These are phyloP conservation scores for Trachymyrmex cornetzi DNA, from an alignment of 1,140 invertebrate species.

Conservation along the genomic window DNA sequence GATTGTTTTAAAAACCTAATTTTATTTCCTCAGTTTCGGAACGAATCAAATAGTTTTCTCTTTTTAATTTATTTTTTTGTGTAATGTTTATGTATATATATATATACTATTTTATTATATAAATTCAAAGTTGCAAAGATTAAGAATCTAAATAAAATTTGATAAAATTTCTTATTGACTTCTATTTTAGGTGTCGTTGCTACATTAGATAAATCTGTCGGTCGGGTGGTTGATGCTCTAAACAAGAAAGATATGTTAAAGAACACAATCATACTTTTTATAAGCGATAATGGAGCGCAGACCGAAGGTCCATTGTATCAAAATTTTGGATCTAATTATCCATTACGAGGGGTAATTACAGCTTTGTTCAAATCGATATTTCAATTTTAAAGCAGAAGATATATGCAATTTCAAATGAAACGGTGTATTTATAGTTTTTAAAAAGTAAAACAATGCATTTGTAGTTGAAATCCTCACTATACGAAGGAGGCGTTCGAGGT, in stretches of 20 bases:
- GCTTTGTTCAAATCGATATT: background rate
- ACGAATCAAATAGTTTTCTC: too few relatives aligned
- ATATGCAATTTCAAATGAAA: background rate
- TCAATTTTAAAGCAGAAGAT: background rate
- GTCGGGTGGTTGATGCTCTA: conserved; percentile 87
- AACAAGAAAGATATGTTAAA: conserved; percentile 86
- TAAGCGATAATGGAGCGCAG: conserved; percentile 91
- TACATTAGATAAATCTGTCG: conserved; percentile 90
- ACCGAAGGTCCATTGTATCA: conserved; percentile 84
- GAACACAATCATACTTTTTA: conserved; percentile 91
- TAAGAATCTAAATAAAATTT: too few relatives aligned
- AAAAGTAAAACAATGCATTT: background rate
- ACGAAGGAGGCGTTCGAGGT: conserved; percentile 90
- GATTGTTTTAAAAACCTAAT: too few relatives aligned
- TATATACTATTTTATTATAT: too few relatives aligned
- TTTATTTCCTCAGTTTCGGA: too few relatives aligned
- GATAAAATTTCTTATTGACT: too few relatives aligned
- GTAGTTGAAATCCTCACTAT: conserved; percentile 84
- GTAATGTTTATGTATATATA: too few relatives aligned
- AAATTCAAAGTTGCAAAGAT: too few relatives aligned
- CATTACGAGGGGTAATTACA: conserved; percentile 88
- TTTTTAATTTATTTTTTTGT: too few relatives aligned
- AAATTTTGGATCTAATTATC: conserved; percentile 91
- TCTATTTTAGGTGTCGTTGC: conserved; percentile 88
- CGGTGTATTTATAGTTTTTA: too few relatives aligned